Percentiles rank a stretch among this genome's conserved stretches.
These are phyloP conservation scores for Falco berigora DNA, from an alignment of 2,797 vertebrate species.

Conservation along the genomic window DNA sequence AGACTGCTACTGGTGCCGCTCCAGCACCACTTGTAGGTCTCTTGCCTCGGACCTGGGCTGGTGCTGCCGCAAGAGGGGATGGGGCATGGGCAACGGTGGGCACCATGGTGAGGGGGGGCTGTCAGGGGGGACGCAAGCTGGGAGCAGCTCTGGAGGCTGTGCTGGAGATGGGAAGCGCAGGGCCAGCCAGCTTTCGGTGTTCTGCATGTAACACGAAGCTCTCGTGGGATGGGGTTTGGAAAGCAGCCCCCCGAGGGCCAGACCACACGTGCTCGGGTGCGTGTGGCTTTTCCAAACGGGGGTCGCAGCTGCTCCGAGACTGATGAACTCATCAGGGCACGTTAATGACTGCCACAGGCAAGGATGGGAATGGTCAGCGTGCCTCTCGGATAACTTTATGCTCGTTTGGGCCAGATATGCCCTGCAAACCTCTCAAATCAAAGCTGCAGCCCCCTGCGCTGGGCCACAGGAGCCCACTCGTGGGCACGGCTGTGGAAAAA, in stretches of 20 bases:
- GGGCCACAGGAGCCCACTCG: not conserved
- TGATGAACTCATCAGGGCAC: not conserved
- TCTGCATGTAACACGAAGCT: not conserved
- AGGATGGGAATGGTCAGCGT: not conserved
- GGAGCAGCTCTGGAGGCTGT: not conserved
- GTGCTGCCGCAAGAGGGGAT: not conserved
- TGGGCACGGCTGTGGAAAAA: not conserved
- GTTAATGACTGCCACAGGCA: not conserved
- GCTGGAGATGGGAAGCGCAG: not conserved
- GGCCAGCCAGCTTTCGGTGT: not conserved
- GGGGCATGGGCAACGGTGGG: not conserved
- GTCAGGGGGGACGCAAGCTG: rapidly evolving
- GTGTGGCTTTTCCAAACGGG: not conserved
- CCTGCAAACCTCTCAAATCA: not conserved
- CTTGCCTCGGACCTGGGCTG: not conserved
- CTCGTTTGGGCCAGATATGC: not conserved
- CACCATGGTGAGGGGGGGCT: not conserved
- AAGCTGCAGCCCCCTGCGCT: not conserved
- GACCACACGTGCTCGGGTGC: not conserved
- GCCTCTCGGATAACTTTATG: not conserved
- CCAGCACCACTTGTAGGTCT: not conserved
- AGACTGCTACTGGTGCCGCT: not conserved
- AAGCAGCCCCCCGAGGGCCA: not conserved
- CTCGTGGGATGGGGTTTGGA: not conserved
- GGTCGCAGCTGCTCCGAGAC: not conserved